phyloP scores from a whole-genome alignment of 2,113 vertebrate species.

The Tympanuchus pallidicinctus region DNA sequence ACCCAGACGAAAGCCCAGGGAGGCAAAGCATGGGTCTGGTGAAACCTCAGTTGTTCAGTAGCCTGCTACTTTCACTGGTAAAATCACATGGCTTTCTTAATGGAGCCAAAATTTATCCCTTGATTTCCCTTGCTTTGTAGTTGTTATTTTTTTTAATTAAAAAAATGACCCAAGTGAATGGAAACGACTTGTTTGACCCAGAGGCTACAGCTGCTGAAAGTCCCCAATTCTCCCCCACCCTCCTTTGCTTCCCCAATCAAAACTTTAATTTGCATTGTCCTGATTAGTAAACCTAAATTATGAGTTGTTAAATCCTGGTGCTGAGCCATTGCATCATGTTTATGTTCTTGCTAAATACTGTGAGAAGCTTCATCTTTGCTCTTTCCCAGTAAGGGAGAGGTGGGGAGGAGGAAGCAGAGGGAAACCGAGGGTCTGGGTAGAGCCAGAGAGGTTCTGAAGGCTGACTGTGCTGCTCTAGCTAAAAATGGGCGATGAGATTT shows the following conservation, averaged over 20 bases:
- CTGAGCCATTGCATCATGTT: neutral
- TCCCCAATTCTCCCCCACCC: neutral
- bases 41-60: neutral
- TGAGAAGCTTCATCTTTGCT: neutral
- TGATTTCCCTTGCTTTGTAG: neutral
- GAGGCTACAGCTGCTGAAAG: neutral
- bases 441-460: neutral
- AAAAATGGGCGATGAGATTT: neutral
- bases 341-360: neutral
- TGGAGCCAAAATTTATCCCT: neutral
- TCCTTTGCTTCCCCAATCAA: neutral
- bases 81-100: neutral
- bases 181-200: neutral
- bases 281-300: neutral
- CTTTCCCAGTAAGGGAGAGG: neutral
- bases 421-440: neutral
- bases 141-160: neutral
- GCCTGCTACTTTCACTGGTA: neutral
- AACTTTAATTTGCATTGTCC: neutral
- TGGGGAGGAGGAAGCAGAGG: neutral
- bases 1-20: neutral
- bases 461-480: neutral
- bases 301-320: neutral
- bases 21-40: neutral
- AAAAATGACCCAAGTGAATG: neutral